Evolutionary conservation across 1,140 invertebrate genomes (phyloP), one percentile per base, ranked within the genome.

Genomic region (Triops longicaudatus): DNA sequence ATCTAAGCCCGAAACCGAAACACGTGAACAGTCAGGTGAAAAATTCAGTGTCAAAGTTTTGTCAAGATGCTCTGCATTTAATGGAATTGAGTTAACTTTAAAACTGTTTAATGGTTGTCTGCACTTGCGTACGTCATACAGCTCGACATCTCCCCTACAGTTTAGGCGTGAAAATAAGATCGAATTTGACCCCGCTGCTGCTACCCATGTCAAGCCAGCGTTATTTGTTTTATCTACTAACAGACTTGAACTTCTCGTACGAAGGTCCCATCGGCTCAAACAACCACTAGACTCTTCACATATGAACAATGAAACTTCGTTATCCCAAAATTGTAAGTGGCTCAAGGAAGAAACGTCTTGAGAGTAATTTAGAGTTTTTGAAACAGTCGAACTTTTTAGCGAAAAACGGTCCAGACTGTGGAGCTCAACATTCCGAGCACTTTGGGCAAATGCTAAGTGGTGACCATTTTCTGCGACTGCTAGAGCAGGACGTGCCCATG

Each of bases 1-100:
- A 7, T 75, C 74, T 10, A 75, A 42, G 22, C 74, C 74, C 10
- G 74, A 75, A 12, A 75, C 27, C 17, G 74, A 75, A 26, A 75
- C 2, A 63, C 50, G 6, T 22, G 10, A 14, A 22, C 0, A 63
- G 22, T 63, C 14, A 1, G 44, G 37, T 17, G 37, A 44, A 44
- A 75, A 50, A 26, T 31, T 10, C 27, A 75, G 17, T 22, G 37
- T 17, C 3, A 75, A 11, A 75, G 41, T 11, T 28, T 1, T 75
- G 1, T 41, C 5, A 43, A 28, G 5, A 0, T 2, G n/a, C 17
- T 28, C 74, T 42, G 17, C 11, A 44, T 43, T 43, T 3, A 42
- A 14, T 42, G 28, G 17, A 9, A n/a, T 0, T 12, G 4, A 27
- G 37, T 28, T 63, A 42, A 26, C 17, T 11, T 41, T 41, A 11